phyloP scores from a whole-genome alignment of 2,113 vertebrate species.

The Pluvialis apricaria region DNA sequence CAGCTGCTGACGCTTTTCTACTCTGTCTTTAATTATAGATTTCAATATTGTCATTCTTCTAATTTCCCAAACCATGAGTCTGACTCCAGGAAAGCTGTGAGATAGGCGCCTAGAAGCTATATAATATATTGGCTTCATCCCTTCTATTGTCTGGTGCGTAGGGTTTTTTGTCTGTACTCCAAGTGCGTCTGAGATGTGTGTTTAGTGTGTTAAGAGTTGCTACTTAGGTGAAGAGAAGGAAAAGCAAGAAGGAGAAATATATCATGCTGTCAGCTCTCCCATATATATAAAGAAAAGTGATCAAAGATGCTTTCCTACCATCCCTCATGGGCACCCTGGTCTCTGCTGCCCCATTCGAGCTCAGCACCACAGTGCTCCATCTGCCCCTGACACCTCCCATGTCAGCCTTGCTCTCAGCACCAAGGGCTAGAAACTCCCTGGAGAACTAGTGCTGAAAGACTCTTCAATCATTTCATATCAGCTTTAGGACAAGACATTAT shows the following conservation, averaged over 20 bases:
- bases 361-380: not conserved
- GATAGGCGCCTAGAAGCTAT: not conserved
- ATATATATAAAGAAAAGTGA: not conserved
- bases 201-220: not conserved
- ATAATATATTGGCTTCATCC: not conserved
- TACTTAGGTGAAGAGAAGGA: not conserved
- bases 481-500: not conserved
- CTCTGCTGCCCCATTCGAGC: not conserved
- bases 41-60: not conserved
- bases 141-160: not conserved
- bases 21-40: slow-evolving; percentile 37
- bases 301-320: not conserved
- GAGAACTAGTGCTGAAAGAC: not conserved
- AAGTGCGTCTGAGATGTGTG: not conserved
- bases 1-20: not conserved
- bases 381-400: not conserved
- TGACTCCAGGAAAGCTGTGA: slow-evolving; percentile 12
- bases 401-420: not conserved
- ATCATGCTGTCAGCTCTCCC: not conserved
- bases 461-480: not conserved
- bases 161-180: not conserved
- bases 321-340: rapidly evolving
- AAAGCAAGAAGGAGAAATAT: not conserved
- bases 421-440: not conserved
- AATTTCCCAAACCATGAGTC: not conserved